phyloP scores from a whole-genome alignment of 2,888 invertebrate species.

The Aleiodes leptofemur region DNA sequence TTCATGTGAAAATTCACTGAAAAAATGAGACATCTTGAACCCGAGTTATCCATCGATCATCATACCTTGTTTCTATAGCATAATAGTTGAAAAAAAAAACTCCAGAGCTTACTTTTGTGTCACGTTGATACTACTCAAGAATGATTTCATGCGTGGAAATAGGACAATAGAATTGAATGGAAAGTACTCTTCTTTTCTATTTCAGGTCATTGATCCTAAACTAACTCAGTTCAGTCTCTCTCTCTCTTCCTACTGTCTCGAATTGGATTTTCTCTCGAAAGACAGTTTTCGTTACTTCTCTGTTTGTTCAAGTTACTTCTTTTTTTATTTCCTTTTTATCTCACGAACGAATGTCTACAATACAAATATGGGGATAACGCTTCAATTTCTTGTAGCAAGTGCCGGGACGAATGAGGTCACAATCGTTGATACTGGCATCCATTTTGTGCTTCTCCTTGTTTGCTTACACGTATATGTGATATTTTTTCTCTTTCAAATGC shows the following conservation, averaged over 20 bases:
- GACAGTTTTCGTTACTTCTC: constrained; percentile 3
- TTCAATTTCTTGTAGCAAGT: neutral
- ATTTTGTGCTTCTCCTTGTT: too few relatives aligned
- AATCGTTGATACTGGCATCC: neutral
- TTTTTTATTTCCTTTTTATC: neutral
- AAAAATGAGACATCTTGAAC: neutral
- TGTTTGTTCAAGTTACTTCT: neutral
- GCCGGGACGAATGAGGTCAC: neutral
- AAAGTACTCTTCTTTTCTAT: constrained; percentile 11
- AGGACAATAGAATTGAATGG: neutral
- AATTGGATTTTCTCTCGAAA: neutral
- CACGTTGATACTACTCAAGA: neutral
- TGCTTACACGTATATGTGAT: too few relatives aligned
- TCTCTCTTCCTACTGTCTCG: constrained; percentile 3
- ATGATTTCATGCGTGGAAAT: constrained; percentile 20
- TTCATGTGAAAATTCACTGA: neutral
- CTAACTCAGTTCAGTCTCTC: neutral
- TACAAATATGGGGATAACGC: constrained; percentile 8
- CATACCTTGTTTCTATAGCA: constrained; percentile 7
- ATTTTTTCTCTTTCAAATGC: too few relatives aligned
- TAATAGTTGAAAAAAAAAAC: neutral
- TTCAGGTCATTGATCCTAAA: constrained; percentile 31
- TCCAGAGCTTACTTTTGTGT: constrained; percentile 5
- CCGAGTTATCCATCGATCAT: constrained; percentile 13
- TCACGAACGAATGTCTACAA: neutral